Conservation (phyloP, 2,888 invertebrate species). For the Euzetes globulus region DNA sequence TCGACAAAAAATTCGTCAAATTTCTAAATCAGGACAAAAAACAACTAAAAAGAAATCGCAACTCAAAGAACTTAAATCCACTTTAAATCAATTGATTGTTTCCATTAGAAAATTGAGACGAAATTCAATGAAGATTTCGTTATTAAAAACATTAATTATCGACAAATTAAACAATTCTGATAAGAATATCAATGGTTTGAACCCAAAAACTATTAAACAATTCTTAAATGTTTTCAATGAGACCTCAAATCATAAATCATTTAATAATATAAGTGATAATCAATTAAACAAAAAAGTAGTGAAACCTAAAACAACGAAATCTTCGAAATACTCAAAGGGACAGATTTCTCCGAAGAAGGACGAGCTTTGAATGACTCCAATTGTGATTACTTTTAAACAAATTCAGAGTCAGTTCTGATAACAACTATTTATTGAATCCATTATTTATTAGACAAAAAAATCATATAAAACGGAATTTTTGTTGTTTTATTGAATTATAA, state of each 20-base stretch:
- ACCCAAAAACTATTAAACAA: not conserved
- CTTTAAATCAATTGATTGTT: not conserved
- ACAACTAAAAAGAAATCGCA: not conserved
- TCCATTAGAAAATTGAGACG: conserved; percentile 3
- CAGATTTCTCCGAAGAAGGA: not conserved
- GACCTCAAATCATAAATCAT: not conserved
- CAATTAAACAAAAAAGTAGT: not conserved
- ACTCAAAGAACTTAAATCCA: not conserved
- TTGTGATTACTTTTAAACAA: not conserved
- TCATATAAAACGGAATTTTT: not conserved
- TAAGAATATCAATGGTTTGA: not conserved
- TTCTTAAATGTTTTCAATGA: not conserved
- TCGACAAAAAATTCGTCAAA: not conserved
- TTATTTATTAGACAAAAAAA: conserved; percentile 3
- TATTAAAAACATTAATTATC: conserved; percentile 9
- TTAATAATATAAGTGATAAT: not conserved
- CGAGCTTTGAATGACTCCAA: conserved; percentile 1
- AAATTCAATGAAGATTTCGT: not conserved
- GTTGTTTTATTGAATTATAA: not conserved
- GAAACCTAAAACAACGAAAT: not conserved
- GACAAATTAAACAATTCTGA: conserved; percentile 2
- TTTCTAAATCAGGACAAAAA: not conserved
- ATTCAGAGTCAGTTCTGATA: not conserved
- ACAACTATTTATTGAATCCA: not conserved
- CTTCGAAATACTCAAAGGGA: conserved; percentile 9